Evolutionary conservation across 2,113 vertebrate species (phyloP), one percentile per base, ranked within the genome.

Genomic region (Camelus dromedarius): DNA sequence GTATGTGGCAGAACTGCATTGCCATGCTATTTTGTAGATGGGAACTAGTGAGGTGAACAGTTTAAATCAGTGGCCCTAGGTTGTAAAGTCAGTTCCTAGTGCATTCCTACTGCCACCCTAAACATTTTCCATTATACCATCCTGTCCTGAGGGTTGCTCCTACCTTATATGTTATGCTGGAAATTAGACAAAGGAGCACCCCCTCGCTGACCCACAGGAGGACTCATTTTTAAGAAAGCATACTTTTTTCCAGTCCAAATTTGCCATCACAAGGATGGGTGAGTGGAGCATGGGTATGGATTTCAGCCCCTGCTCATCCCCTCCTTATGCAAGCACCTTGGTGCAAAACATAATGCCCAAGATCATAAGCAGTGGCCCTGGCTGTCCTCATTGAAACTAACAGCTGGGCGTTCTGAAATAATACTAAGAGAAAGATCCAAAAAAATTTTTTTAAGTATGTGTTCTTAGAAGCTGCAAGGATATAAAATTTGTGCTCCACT

Each of bases 381-480:
- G 66, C 2, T 75, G 10, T 62, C 62, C 22, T 90, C 19, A 79
- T 46, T 62, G 69, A 97, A 91, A 87, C 20, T 64, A 60, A 73
- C 30, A 52, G 28, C 14, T 86, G 26, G 15, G 38, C 12, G 67
- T 67, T 79, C 30, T 50, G 32, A 89, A 58, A 77, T 91, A 81
- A 88, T 77, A 24, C 18, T 38, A 91, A 96, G 7, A 26, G 30
- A 79, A 52, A 67, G 60, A 60, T 42, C 46, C 42, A 18, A 89
- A 46, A 86, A 32, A 89, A 70, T 83, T 89, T 15, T 28, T 38
- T 89, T 82, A 75, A 93, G 35, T 89, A 42, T 77, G 24, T 77
- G 38, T 18, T 93, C 80, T 95, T 83, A 56, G 42, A 35, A 93
- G 18, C 42, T 58, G 0, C 82, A 87, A 86, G 77, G 28, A 83